Conservation (phyloP, 2,113 vertebrate genomes). For the Pteronura brasiliensis region DNA sequence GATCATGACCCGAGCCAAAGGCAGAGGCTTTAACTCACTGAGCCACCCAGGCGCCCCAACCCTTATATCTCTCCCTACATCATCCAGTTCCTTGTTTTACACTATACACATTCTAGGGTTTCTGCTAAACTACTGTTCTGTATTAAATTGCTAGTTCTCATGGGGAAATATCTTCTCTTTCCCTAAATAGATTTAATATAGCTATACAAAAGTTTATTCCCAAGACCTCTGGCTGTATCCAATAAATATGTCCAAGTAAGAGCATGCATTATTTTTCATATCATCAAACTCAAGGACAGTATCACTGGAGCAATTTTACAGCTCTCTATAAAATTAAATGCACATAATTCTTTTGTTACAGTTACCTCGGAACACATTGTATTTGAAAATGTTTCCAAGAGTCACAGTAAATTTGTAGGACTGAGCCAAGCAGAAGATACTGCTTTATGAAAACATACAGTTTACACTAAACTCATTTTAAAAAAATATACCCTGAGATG, state of each 20-base stretch:
- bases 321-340: slow-evolving; percentile 20
- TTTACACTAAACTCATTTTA: background rate
- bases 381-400: slow-evolving; percentile 33
- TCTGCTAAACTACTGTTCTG: background rate
- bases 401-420: background rate
- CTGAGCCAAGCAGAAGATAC: slow-evolving; percentile 32
- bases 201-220: slow-evolving; percentile 15
- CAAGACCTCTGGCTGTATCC: background rate
- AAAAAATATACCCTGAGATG: background rate
- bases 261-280: slow-evolving; percentile 42
- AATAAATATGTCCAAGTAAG: slow-evolving; percentile 20
- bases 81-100: background rate
- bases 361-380: slow-evolving; percentile 43
- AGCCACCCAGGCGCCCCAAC: background rate
- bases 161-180: background rate
- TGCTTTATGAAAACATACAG: slow-evolving; percentile 2
- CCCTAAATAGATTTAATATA: slow-evolving; percentile 14
- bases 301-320: background rate
- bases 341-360: background rate
- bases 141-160: slow-evolving; percentile 24
- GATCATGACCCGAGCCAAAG: too few relatives aligned
- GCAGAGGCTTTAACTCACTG: too few relatives aligned
- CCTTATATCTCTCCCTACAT: background rate
- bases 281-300: slow-evolving; percentile 18
- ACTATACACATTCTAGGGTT: background rate